Percentiles rank a stretch among this genome's conserved stretches.
These are phyloP conservation scores for Anolis apletophallus DNA, from an alignment of 2,797 vertebrate genomes.

Conservation along the genomic window DNA sequence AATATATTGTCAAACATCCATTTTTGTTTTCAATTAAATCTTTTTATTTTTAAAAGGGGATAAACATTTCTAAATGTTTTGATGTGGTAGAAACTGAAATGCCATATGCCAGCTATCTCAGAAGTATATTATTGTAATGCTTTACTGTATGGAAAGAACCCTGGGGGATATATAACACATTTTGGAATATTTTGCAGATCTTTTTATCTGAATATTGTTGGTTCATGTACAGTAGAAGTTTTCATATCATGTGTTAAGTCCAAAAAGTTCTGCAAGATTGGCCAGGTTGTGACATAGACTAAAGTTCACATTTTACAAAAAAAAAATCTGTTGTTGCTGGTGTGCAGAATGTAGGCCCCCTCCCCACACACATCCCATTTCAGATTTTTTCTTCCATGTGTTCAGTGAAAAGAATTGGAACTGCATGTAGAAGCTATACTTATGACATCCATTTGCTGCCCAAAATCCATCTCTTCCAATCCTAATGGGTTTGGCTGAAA, in stretches of 20 bases:
- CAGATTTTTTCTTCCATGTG: neutral
- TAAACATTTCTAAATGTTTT: conserved; percentile 27
- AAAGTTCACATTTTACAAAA: conserved; percentile 2
- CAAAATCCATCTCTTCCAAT: neutral
- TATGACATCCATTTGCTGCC: neutral
- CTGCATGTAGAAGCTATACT: neutral
- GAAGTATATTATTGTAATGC: conserved; percentile 9
- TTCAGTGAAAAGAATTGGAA: neutral
- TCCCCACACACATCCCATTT: too few relatives aligned
- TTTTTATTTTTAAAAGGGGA: neutral
- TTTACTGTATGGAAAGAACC: conserved; percentile 18
- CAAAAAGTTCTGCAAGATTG: neutral
- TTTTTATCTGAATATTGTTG: conserved; percentile 12
- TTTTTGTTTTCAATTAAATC: conserved; percentile 26
- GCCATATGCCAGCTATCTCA: conserved; percentile 28
- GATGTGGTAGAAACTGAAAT: conserved; percentile 17
- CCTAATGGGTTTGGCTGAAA: neutral
- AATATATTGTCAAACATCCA: neutral
- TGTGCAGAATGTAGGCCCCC: neutral
- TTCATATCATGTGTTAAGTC: neutral
- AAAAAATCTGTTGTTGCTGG: neutral
- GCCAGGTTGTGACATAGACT: neutral
- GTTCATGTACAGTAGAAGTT: neutral
- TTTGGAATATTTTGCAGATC: conserved; percentile 3
- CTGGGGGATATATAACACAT: conserved; percentile 24